Percentiles rank a stretch among this genome's conserved stretches.
Evolutionary conservation across 2,888 invertebrate species (phyloP).

Genomic region (Drosophila mimetica): DNA sequence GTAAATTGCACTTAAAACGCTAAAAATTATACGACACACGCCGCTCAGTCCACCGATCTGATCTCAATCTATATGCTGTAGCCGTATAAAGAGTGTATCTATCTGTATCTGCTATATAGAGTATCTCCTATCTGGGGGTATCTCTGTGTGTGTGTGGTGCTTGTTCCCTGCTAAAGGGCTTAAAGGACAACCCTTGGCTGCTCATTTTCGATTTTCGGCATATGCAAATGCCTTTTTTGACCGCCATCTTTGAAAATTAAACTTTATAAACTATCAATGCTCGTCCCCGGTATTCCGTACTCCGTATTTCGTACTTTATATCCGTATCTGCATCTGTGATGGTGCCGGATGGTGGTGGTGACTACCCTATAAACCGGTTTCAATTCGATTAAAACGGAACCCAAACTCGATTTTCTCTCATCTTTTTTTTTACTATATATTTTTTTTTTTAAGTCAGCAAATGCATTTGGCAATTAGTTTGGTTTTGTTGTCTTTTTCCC

Average conservation of each 20-base stretch:
- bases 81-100: conserved; percentile 1
- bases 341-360: conserved; percentile 47
- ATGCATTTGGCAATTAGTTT: conserved; percentile 46
- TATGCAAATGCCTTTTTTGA: conserved; percentile 62
- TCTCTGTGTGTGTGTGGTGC: conserved; percentile 46
- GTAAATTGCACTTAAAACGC: conserved; percentile 78
- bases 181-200: conserved; percentile 69
- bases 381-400: conserved; percentile 72
- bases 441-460: conserved; percentile 30
- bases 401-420: conserved; percentile 34
- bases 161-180: conserved; percentile 47
- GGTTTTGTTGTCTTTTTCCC: conserved; percentile 16
- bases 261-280: conserved; percentile 69
- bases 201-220: conserved; percentile 73
- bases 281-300: conserved; percentile 12
- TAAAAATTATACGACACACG: conserved; percentile 79
- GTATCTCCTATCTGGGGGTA: background rate
- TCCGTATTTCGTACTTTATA: conserved; percentile 7
- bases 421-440: conserved; percentile 14
- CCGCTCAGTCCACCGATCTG: conserved; percentile 17
- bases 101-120: background rate
- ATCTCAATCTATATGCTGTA: conserved; percentile 12
- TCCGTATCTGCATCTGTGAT: conserved; percentile 37
- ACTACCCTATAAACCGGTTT: conserved; percentile 68
- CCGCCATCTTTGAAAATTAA: conserved; percentile 74